Conservation (phyloP, 2,797 vertebrate species). For the Brachymystax lenok region DNA sequence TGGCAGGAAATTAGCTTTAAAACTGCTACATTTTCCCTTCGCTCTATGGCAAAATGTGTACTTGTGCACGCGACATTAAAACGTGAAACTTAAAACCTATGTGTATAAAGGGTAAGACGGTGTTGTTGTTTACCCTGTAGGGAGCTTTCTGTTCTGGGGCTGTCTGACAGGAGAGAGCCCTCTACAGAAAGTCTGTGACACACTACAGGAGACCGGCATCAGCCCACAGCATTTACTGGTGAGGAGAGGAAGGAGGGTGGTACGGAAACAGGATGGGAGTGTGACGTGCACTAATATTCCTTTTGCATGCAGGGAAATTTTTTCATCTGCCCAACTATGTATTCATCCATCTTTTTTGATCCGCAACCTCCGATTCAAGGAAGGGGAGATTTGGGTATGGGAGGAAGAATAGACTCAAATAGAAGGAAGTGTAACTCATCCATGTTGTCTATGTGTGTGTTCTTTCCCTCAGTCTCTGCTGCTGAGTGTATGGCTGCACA, state of each 20-base stretch:
- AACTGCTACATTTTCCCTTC: too few relatives aligned
- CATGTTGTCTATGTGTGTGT: not conserved
- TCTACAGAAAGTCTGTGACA: constrained; percentile 81
- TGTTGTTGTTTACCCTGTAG: constrained; percentile 66
- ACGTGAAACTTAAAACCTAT: not conserved
- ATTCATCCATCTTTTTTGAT: constrained; percentile 37
- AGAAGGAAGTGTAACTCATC: not conserved
- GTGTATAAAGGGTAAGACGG: not conserved
- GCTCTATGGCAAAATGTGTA: too few relatives aligned
- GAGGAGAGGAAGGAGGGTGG: constrained; percentile 36
- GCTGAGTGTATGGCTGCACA: constrained; percentile 90
- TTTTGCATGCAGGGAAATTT: not conserved
- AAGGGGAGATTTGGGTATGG: not conserved
- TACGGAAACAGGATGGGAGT: not conserved
- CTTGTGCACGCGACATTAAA: too few relatives aligned
- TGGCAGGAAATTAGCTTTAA: too few relatives aligned
- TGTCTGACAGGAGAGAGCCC: constrained; percentile 87
- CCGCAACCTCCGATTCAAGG: constrained; percentile 82
- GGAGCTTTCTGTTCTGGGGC: constrained; percentile 93
- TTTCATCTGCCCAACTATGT: not conserved
- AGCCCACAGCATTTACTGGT: constrained; percentile 92
- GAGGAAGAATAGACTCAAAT: not conserved
- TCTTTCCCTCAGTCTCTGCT: constrained; percentile 77
- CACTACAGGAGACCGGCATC: constrained; percentile 84
- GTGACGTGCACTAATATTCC: not conserved